Evolutionary conservation across 2,113 vertebrate genomes (phyloP), one percentile per base, ranked within the genome.

Genomic region (Scolopax mira): DNA sequence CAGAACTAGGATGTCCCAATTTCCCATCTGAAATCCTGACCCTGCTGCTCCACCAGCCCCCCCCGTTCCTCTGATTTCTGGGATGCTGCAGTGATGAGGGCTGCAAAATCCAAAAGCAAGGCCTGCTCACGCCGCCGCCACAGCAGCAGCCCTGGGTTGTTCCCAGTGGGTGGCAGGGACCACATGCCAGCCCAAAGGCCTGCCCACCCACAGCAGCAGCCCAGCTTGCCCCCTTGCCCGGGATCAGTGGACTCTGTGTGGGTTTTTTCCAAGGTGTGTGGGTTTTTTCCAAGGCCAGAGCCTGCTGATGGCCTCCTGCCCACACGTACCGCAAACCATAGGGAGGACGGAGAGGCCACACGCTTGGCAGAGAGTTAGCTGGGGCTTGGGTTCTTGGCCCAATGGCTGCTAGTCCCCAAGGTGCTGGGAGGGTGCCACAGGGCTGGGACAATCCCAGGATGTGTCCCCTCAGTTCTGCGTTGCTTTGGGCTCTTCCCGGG

Each of bases 211-310:
- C 27, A 52, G 72, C 41, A 55, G 30, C 69, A 48, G 49, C 49
- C 44, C 44, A 39, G 13, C 30, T 27, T 44, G 9, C 6, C 28
- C 46, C 19, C 6, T 79, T 2, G 3, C 17, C 8, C 1, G 33
- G 60, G n/a, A 33, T 75, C 5, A 2, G 27, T 4, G 12, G 48
- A 31, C 42, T 52, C 58, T 35, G 10, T 0, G 0, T 0, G 6
- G 41, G 4, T 28, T 85, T 82, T 91, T 73, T 52, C 22, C 11
- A 18, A 6, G 16, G 7, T 49, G 37, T 37, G 21, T 49, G 78
- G 41, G 4, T 28, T 85, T 82, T 91, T 73, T 52, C 22, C 11
- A 18, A 6, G 16, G 25, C 35, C 31, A 73, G 92, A 51, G 54
- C 51, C 37, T 67, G 61, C 46, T 75, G 46, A 30, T 21, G 39